Evolutionary conservation across 2,113 vertebrate species (phyloP), one percentile per base, ranked within the genome.

Genomic region (Fregata magnificens): DNA sequence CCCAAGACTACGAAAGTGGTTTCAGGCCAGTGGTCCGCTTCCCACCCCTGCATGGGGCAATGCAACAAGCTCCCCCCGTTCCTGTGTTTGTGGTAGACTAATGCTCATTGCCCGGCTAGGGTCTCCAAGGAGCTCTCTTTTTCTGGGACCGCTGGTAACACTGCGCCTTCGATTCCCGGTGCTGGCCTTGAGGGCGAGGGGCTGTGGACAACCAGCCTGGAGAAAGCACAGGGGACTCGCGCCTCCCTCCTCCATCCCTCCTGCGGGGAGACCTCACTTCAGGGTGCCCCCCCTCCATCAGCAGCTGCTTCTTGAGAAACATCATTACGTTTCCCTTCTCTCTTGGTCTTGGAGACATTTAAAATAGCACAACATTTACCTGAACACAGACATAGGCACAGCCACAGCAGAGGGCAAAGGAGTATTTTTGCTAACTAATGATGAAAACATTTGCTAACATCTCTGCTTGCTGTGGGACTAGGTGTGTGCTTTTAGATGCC

Each of bases 131-230:
- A 76, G 11, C 34, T 62, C 38, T 47, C 2, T 1, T 18, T 63
- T 40, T 86, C 1, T 3, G 31, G 25, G 13, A 16, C n/a, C 1
- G 4, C 38, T 42, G 38, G 5, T 22, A 44, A 50, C 31, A 22
- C 6, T 21, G 21, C 4, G 2, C 28, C 14, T 71, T 79, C 3
- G 9, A 11, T 63, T 28, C 22, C 18, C 0, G 0, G 22, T 58
- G 42, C 42, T 11, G 6, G 25, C 74, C 7, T 1, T 40, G 36
- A 59, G 22, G 6, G 5, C 0, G 0, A 66, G 10, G 20, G 13
- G 5, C 45, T 47, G 61, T 1, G 2, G 29, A 36, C 22, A 63
- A 5, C 13, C 38, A 53, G 22, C 21, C 18, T 61, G 26, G 38
- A 59, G 24, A 34, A 38, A 79, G 36, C 10, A 19, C 42, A 26